These are phyloP conservation scores for Nephrocerus scutellatus DNA, from an alignment of 2,888 invertebrate genomes.

Conservation along the genomic window DNA sequence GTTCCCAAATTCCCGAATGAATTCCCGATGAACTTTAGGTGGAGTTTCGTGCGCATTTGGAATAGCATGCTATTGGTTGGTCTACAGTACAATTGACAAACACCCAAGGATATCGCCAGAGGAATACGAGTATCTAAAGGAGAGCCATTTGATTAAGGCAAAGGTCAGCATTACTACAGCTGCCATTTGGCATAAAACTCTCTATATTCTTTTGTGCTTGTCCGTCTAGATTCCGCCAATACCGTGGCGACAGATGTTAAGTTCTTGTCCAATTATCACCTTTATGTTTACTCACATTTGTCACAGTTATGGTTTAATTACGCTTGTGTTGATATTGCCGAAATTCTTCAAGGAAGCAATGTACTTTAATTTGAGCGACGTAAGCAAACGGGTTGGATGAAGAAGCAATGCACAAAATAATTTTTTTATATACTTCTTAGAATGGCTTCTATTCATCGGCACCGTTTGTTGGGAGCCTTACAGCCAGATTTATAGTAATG, in stretches of 20 bases:
- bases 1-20: conserved; percentile 1
- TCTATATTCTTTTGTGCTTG: not conserved
- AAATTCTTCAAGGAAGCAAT: conserved; percentile 48
- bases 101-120: conserved; percentile 51
- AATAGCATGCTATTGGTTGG: conserved; percentile 33
- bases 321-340: conserved; percentile 44
- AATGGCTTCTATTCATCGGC: conserved; percentile 33
- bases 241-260: conserved; percentile 49
- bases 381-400: too few relatives aligned
- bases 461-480: conserved; percentile 33
- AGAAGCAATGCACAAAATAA: not conserved
- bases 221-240: conserved; percentile 35
- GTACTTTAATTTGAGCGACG: conserved; percentile 43
- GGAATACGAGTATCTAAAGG: conserved; percentile 41
- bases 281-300: conserved; percentile 50
- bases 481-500: conserved; percentile 32
- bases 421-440: conserved; percentile 22
- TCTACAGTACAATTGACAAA: conserved; percentile 51
- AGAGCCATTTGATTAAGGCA: conserved; percentile 18
- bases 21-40: conserved; percentile 18
- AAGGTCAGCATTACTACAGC: conserved; percentile 20
- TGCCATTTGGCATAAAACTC: not conserved
- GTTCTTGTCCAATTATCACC: conserved; percentile 48
- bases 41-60: conserved; percentile 33
- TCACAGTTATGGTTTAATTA: conserved; percentile 47